Evolutionary conservation across 1,140 invertebrate genomes (phyloP).

Genomic region (Drosophila paulistorum): DNA sequence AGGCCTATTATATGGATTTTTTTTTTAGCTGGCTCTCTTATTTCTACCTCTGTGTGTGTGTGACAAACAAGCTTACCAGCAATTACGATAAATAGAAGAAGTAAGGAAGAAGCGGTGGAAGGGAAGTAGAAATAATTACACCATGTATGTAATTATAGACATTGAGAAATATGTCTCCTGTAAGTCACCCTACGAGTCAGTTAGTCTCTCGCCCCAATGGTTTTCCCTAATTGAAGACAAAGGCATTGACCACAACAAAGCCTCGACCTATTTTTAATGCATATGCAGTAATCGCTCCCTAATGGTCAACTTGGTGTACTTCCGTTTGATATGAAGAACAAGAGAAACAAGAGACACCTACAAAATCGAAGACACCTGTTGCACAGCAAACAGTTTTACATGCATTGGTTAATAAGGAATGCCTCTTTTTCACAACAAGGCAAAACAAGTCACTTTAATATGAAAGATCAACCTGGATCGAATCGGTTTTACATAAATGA

Average conservation of each 20-base stretch:
- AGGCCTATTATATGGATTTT: conserved; percentile 54
- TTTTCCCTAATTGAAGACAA: conserved; percentile 6
- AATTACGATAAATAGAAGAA: not conserved
- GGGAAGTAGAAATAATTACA: not conserved
- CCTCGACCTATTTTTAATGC: not conserved
- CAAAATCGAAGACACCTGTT: conserved; percentile 2
- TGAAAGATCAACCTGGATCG: too few relatives aligned
- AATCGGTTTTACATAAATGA: too few relatives aligned
- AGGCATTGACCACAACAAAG: conserved; percentile 3
- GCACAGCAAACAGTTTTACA: not conserved
- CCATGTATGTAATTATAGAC: not conserved
- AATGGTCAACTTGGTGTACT: conserved; percentile 2
- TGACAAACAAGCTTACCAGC: conserved; percentile 2
- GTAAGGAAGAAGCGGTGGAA: not conserved
- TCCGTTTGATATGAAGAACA: not conserved
- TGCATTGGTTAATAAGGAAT: not conserved
- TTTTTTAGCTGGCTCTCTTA: conserved; percentile 21
- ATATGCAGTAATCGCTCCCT: not conserved
- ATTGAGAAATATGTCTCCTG: not conserved
- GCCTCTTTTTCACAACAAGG: not conserved
- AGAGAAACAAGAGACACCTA: not conserved
- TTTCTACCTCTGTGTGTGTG: conserved; percentile 11
- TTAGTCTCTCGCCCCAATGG: not conserved
- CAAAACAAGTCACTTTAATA: too few relatives aligned
- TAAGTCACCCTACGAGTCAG: too few relatives aligned